Evolutionary conservation across 2,888 invertebrate genomes (phyloP), one percentile per base, ranked within the genome.

Genomic region (Trissolcus japonicus): DNA sequence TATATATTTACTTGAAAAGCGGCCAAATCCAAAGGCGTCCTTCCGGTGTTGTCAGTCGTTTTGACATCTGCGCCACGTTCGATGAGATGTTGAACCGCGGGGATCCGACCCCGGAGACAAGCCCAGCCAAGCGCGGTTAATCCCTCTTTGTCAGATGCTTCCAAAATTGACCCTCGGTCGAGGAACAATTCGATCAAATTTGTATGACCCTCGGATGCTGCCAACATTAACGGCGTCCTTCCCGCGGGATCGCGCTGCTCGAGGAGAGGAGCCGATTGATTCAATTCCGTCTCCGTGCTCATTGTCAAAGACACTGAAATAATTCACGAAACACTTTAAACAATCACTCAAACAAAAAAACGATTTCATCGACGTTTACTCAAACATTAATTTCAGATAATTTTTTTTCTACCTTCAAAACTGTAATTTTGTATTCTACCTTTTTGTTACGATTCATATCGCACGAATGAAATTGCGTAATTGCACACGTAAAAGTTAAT

Each of bases 121-220:
- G 97, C 96, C 97, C 98, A 98, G 67, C 96, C 94, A 0, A 98
- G 91, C 0, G 98, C 94, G 0, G 96, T 95, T 71, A 97, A 91
- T 0, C 98, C 98, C 83, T 98, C 98, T 43, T 93, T 92, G 88
- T 98, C 98, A 62, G 93, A 92, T 16, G 93, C 92, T 82, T 95
- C 94, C 2, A 96, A 90, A 62, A 93, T 92, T 0, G 96, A 95
- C 60, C 95, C 96, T 89, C 95, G 95, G 82, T 95, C 94, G 19
- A 98, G 90, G 35, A 98, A 91, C 84, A 98, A 91, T 83, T 98
- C 97, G 54, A 97, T 92, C 13, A 98, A 92, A 79, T 95, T 96
- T 25, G 95, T 92, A 85, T 98, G 97, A 0, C 98, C 98, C 88
- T 98, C 97, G 25, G 95, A 94, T 0, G 98, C 95, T 0, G 98